These are phyloP conservation scores for Sardina pilchardus DNA, from an alignment of 2,113 vertebrate genomes.

Conservation along the genomic window DNA sequence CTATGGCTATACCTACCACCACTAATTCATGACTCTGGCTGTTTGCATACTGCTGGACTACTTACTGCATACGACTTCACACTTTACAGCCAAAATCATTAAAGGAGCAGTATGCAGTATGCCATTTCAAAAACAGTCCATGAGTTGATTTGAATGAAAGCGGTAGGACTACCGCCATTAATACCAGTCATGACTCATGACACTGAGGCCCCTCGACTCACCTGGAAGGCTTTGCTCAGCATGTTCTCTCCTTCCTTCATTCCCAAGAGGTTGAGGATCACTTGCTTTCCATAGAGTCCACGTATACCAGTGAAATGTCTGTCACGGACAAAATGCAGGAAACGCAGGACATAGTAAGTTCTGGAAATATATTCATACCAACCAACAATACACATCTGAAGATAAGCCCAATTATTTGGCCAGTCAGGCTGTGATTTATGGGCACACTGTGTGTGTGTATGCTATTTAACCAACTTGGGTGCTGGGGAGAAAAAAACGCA, in stretches of 20 bases:
- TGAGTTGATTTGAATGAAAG: not conserved
- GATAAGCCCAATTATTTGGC: not conserved
- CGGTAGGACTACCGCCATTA: not conserved
- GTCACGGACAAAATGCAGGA: conserved; percentile 19
- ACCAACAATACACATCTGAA: not conserved
- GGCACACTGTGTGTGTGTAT: not conserved
- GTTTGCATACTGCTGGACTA: too few species aligned
- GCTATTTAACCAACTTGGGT: too few species aligned
- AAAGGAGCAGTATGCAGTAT: too few species aligned
- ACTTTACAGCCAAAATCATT: too few species aligned
- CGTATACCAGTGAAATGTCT: conserved; percentile 94
- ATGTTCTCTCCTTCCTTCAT: conserved; percentile 97
- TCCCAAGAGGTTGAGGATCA: conserved; percentile 94
- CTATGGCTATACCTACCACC: not conserved
- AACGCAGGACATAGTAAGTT: not conserved
- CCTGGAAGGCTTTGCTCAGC: conserved; percentile 98
- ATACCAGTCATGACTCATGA: not conserved
- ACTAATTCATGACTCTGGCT: not conserved
- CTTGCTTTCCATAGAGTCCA: conserved; percentile 90
- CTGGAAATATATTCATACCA: not conserved
- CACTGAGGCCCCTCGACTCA: conserved; percentile 50
- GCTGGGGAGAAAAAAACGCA: too few species aligned
- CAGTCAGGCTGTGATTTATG: not conserved
- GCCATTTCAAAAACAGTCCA: not conserved
- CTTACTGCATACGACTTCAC: too few species aligned